Evolutionary conservation across 2,888 invertebrate species (phyloP).

Genomic region (Lissonota sp.): DNA sequence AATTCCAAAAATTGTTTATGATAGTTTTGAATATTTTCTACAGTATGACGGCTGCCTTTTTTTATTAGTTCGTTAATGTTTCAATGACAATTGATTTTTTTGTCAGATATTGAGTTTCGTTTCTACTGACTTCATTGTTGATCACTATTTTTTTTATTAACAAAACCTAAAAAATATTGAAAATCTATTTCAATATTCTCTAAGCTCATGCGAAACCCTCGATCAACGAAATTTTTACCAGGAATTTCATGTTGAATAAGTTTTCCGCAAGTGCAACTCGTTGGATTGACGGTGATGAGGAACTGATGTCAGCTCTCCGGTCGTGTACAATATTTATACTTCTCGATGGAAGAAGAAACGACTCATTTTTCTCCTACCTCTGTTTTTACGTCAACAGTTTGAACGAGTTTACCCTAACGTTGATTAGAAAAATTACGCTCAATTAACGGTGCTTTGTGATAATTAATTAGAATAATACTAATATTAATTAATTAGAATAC

Average conservation of each 20-base stretch:
- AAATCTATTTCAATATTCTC: too few relatives aligned
- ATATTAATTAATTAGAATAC: neutral
- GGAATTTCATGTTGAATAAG: slow-evolving; percentile 69
- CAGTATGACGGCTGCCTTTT: too few relatives aligned
- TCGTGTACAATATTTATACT: slow-evolving; percentile 70
- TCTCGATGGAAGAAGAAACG: slow-evolving; percentile 19
- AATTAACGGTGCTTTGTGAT: slow-evolving; percentile 55
- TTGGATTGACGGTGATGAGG: slow-evolving; percentile 40
- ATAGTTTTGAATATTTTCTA: too few relatives aligned
- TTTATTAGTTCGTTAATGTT: too few relatives aligned
- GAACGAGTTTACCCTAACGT: slow-evolving; percentile 22
- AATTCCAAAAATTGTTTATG: too few relatives aligned
- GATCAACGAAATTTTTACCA: slow-evolving; percentile 66
- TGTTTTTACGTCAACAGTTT: neutral
- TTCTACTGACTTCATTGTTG: too few relatives aligned
- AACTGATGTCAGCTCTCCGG: slow-evolving; percentile 68
- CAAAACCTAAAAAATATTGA: too few relatives aligned
- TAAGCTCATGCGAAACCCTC: neutral
- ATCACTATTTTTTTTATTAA: too few relatives aligned
- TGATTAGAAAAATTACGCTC: slow-evolving; percentile 4
- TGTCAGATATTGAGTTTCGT: too few relatives aligned
- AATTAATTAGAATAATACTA: too few relatives aligned
- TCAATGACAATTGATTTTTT: too few relatives aligned
- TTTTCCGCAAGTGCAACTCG: slow-evolving; percentile 53
- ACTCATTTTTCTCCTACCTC: slow-evolving; percentile 43